Base-by-base conservation (phyloP, 1,140 invertebrate genomes). In the Melanaphis sacchari region DNA sequence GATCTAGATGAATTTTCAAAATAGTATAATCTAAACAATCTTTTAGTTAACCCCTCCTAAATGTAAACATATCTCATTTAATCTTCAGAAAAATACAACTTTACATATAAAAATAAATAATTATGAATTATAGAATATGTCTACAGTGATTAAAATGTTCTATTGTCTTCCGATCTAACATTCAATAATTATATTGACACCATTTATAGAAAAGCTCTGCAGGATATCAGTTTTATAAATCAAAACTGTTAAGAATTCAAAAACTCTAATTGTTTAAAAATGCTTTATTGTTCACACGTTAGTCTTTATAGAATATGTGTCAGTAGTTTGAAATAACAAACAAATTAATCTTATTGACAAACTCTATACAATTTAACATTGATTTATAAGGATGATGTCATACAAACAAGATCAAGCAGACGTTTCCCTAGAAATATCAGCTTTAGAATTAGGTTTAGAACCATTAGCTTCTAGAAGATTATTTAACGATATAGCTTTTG, bases 141-240 rank as follows among this genome's bases (percentile, higher is more conserved):
- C 43, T 88, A 88, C 85, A 43, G 84, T n/a, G n/a, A 87, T 43
- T 46, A 43, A 41, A 40, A 40, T 87, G 43, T 88, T 88, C n/a
- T 88, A n/a, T 49, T 88, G 43, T 43, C 43, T 24, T 88, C 31
- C n/a, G 85, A 52, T 85, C 24, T 88, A 2, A 43, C 41, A 88
- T 88, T n/a, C 31, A 88, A 88, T 88, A 21, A 21, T 40, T 31
- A 46, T 87, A 87, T 87, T 49, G 43, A 88, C 24, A 6, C 26
- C 26, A 88, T 49, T n/a, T n/a, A n/a, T 22, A 49, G 31, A 49
- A n/a, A n/a, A 88, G 43, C 40, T 88, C 24, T 88, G n/a, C 41
- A 26, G 49, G 41, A 4, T 21, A 88, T 88, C 49, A 41, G 85
- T 31, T 88, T 88, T 88, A 49, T 88, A 46, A 88, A 88, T 88